Evolutionary conservation across 2,888 invertebrate genomes (phyloP), one percentile per base, ranked within the genome.

Genomic region (Crossocerus cetratus): DNA sequence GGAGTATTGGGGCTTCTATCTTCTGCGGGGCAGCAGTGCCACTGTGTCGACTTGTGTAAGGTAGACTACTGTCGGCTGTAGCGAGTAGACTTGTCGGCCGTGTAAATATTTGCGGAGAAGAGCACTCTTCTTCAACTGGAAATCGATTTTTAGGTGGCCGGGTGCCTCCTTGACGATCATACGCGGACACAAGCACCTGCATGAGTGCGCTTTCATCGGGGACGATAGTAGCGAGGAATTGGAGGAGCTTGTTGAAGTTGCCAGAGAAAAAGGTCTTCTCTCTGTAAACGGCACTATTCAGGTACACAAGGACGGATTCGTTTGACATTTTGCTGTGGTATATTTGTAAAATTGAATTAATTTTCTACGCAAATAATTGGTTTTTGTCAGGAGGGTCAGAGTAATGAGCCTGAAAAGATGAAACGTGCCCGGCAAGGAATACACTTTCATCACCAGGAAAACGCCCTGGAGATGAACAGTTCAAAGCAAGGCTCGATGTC

Each of bases 1-100:
- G 89, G 95, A 95, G 86, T 96, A 95, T 87, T 96, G 95, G 96
- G 96, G 96, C 1, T 96, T 96, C 89, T 96, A 96, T 85, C 90
- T 96, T 54, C 91, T 95, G 20, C 93, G 93, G 77, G 95, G 95
- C 0, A 95, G 96, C 2, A 92, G 93, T 0, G 94, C 95, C 4
- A 95, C 94, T 0, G 94, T 96, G 0, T 94, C 95, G 0, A 93
- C 95, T 63, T 96, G 96, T 89, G 94, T 94, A 45, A 94, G 95
- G 95, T 95, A 90, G 81, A 81, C 4, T 49, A 49, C 3, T 16
- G 14, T n/a, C n/a, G 13, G 49, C 4, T 16, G 16, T 32, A n/a
- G n/a, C n/a, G n/a, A n/a, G n/a, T n/a, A 32, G 32, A 32, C 11
- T 32, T 32, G 75, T 2, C 0, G 3, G 16, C 11, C 3, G 45